phyloP scores from a whole-genome alignment of 2,888 invertebrate species.

The Zeuzera pyrina region DNA sequence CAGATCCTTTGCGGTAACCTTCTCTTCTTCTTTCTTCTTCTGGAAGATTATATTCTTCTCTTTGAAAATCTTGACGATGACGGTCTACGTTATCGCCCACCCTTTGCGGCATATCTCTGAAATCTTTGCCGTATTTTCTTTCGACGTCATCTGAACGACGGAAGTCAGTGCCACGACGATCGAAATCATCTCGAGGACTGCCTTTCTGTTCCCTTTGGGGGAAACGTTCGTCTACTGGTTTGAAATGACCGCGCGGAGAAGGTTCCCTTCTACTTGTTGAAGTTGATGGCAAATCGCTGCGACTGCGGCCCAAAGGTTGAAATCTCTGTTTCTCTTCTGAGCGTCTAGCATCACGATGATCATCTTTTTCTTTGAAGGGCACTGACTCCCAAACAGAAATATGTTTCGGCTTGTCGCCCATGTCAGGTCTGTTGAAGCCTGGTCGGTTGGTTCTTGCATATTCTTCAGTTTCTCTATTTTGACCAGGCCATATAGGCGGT shows the following conservation, averaged over 20 bases:
- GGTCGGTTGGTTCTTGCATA: constrained; percentile 14
- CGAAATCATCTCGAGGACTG: constrained; percentile 8
- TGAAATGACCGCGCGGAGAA: constrained; percentile 13
- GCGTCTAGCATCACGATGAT: not conserved
- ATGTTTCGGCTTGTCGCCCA: constrained; percentile 6
- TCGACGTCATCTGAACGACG: constrained; percentile 3
- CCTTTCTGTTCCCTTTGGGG: constrained; percentile 7
- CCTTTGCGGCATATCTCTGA: constrained; percentile 1
- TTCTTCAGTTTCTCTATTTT: constrained; percentile 15
- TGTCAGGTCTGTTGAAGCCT: constrained; percentile 13
- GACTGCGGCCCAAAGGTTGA: constrained; percentile 7
- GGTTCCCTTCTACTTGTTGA: constrained; percentile 11
- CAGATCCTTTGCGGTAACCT: constrained; percentile 20
- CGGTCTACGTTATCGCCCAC: constrained; percentile 6
- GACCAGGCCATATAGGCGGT: constrained; percentile 52
- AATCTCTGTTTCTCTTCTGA: not conserved
- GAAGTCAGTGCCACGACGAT: constrained; percentile 3
- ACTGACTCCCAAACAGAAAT: constrained; percentile 16
- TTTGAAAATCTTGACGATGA: too few relatives aligned
- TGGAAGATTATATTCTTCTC: too few relatives aligned
- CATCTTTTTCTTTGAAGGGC: constrained; percentile 13
- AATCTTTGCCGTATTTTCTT: not conserved
- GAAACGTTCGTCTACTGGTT: constrained; percentile 14
- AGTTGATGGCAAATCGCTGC: constrained; percentile 11
- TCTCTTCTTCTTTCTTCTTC: constrained; percentile 14